Evolutionary conservation across 2,888 invertebrate species (phyloP), one percentile per base, ranked within the genome.

Genomic region (Lepidochitona cinerea): DNA sequence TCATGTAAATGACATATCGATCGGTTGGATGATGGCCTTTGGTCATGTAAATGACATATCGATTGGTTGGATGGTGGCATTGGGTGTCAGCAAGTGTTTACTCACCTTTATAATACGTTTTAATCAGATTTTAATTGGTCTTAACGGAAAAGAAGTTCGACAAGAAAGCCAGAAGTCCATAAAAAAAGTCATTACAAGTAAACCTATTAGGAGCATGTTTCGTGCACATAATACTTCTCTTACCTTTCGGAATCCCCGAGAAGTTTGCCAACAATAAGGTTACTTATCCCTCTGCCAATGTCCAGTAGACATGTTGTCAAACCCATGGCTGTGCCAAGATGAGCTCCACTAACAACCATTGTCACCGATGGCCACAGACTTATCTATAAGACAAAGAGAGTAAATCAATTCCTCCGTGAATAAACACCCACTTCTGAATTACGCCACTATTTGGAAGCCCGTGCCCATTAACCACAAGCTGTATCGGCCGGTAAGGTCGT

Each of bases 341-440:
- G 29, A 14, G 59, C 59, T 32, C 29, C 3, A 14, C 32, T 32
- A 18, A 59, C 59, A 23, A 59, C 59, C 26, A 23, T 4, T 29
- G 59, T 59, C 29, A 59, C 59, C 14, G 59, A 59, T 12, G 59
- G 59, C 59, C 59, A 59, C 59, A 59, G 23, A 32, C 59, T 59
- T 23, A 59, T 59, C 59, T 59, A 32, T 1, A 29, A 1, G 3
- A 49, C 7, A n/a, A n/a, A n/a, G n/a, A n/a, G n/a, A n/a, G n/a
- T n/a, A n/a, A n/a, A n/a, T n/a, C n/a, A n/a, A n/a, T n/a, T n/a
- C n/a, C n/a, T n/a, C n/a, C n/a, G n/a, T n/a, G n/a, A n/a, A n/a
- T n/a, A n/a, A n/a, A n/a, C n/a, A n/a, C n/a, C n/a, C n/a, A n/a
- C n/a, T n/a, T n/a, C n/a, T n/a, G n/a, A n/a, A n/a, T n/a, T n/a